These are phyloP conservation scores for Pentalonia nigronervosa DNA, from an alignment of 1,140 invertebrate genomes.

Conservation along the genomic window DNA sequence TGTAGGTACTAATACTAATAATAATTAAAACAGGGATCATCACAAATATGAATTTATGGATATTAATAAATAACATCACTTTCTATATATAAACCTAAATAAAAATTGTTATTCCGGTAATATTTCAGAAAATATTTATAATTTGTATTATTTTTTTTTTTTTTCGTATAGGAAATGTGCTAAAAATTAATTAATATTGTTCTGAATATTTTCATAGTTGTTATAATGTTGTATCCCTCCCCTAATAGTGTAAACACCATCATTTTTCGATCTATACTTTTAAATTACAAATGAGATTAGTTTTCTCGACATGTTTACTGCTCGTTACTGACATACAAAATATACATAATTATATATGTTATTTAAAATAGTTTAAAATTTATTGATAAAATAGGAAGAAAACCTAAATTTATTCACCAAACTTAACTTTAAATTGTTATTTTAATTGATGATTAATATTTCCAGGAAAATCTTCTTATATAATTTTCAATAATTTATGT, in stretches of 20 bases:
- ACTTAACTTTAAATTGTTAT: neutral
- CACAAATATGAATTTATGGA: neutral
- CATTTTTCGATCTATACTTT: neutral
- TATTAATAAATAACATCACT: neutral
- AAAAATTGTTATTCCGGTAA: neutral
- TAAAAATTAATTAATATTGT: neutral
- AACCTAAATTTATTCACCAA: too few species aligned
- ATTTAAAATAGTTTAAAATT: too few species aligned
- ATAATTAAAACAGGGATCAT: neutral
- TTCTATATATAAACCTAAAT: neutral
- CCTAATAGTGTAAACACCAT: neutral
- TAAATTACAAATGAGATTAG: neutral
- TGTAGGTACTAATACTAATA: neutral
- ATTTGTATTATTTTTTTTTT: neutral
- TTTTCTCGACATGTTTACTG: neutral
- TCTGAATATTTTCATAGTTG: neutral
- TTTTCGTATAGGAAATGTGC: neutral
- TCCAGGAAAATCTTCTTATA: neutral
- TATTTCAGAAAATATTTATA: neutral
- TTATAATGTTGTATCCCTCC: neutral
- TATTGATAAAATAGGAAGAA: too few species aligned
- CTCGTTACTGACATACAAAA: neutral
- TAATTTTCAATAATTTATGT: neutral
- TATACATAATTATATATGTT: neutral
- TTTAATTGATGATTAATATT: neutral